Evolutionary conservation across 2,888 invertebrate genomes (phyloP).

Genomic region (Papilio gigon): DNA sequence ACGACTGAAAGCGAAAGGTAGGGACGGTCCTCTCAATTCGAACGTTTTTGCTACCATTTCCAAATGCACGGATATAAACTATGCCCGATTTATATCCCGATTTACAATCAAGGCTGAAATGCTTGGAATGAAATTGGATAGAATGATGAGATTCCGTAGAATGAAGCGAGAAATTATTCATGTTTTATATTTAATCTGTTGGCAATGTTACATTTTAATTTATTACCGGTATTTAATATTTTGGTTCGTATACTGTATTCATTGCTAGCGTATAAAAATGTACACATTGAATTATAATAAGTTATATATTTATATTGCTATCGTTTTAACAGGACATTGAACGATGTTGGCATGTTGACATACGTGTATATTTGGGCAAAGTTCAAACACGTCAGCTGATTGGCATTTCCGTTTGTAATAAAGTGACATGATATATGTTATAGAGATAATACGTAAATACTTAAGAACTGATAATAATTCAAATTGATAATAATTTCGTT

Average conservation of each 20-base stretch:
- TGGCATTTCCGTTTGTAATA: neutral
- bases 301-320: neutral
- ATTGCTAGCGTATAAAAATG: neutral
- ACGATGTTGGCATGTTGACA: constrained; percentile 5
- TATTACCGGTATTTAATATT: neutral
- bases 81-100: constrained; percentile 51
- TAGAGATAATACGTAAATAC: neutral
- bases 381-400: constrained; percentile 15
- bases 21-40: constrained; percentile 51
- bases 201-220: constrained; percentile 48
- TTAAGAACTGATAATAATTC: neutral
- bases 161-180: constrained; percentile 56
- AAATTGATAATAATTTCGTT: neutral
- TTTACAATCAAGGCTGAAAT: constrained; percentile 62
- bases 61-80: constrained; percentile 48
- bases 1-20: constrained; percentile 15
- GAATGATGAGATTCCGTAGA: constrained; percentile 58
- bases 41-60: constrained; percentile 55
- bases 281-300: neutral
- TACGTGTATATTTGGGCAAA: neutral
- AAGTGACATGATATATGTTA: neutral
- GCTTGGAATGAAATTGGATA: constrained; percentile 60
- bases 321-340: neutral
- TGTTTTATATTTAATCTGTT: constrained; percentile 55
- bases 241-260: neutral